Conservation (phyloP, 2,888 invertebrate genomes). For the Camponotus fellah region DNA sequence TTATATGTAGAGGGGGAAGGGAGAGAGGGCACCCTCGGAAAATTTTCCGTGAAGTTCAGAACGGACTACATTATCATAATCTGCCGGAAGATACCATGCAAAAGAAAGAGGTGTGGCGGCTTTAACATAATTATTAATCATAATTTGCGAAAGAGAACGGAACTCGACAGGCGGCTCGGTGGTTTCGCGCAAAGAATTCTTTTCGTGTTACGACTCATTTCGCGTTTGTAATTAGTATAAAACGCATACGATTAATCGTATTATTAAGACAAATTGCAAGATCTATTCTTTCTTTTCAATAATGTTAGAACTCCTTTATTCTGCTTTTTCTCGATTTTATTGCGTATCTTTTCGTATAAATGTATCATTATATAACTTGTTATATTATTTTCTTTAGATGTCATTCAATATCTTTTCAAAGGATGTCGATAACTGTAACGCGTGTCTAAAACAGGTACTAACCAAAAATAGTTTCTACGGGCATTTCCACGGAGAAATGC, state of each 20-base stretch:
- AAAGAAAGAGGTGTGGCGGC: conserved; percentile 62
- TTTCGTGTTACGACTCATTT: not conserved
- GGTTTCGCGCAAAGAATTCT: conserved; percentile 61
- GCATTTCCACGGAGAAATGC: conserved; percentile 10
- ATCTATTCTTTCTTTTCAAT: conserved; percentile 6
- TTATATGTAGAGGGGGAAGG: conserved; percentile 71
- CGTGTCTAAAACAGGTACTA: conserved; percentile 49
- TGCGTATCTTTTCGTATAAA: conserved; percentile 39
- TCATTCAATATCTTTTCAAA: conserved; percentile 60
- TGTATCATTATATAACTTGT: conserved; percentile 53
- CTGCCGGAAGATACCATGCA: conserved; percentile 70
- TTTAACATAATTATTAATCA: conserved; percentile 77
- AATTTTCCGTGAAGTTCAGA: conserved; percentile 80
- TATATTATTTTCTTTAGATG: conserved; percentile 59
- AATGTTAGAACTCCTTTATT: conserved; percentile 30
- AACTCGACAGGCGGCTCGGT: conserved; percentile 60
- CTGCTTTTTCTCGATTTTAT: conserved; percentile 27
- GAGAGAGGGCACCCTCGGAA: conserved; percentile 67
- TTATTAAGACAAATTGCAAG: conserved; percentile 11
- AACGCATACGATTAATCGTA: not conserved
- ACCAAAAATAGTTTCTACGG: conserved; percentile 37
- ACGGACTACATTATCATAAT: conserved; percentile 82
- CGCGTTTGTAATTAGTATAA: conserved; percentile 22
- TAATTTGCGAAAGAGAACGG: conserved; percentile 62
- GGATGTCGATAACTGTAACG: conserved; percentile 55